Evolutionary conservation across 2,113 vertebrate genomes (phyloP), one percentile per base, ranked within the genome.

Genomic region (Xyliphius kryptos): DNA sequence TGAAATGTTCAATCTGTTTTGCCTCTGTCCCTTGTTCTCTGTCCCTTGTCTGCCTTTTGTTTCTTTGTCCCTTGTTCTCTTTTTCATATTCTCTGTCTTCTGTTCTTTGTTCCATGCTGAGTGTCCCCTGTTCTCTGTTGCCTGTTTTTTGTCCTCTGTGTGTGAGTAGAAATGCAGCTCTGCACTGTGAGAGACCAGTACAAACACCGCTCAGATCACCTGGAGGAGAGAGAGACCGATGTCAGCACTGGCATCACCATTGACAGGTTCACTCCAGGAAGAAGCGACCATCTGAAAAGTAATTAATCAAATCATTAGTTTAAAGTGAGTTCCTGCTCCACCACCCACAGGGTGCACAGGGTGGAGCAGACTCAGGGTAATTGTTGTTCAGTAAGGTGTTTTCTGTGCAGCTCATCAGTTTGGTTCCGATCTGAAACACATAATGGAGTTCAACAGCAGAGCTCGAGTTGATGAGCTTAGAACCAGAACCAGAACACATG

Each of bases 171-270:
- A 51, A 82, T 81, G 2, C 66, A 87, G 51, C 65, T 67, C 2
- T 11, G 81, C 62, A 75, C 72, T 38, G 75, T 91, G 60, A 93
- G 76, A 61, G 89, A 94, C 66, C 90, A 88, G 87, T 97, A 84
- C 61, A 71, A 82, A 62, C 74, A 94, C 70, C 83, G 93, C 19
- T 73, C 79, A 1, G 95, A 98, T 72, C 73, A 38, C 70, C 51
- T 98, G 71, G 77, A 87, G 57, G 68, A 84, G 74, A 86, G 78
- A 60, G 81, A 91, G 62, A 52, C 87, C 15, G 77, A 91, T 61
- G 80, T 79, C 60, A 32, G 12, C 16, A 82, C 79, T 0, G 71
- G 75, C 12, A 17, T 81, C 63, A 90, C 74, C 1, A 74, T 59
- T 0, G 93, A 97, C 12, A 70, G 76, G 68, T 98, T 97, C 77